phyloP scores from a whole-genome alignment of 2,888 invertebrate genomes.

The Argynnis bischoffii region DNA sequence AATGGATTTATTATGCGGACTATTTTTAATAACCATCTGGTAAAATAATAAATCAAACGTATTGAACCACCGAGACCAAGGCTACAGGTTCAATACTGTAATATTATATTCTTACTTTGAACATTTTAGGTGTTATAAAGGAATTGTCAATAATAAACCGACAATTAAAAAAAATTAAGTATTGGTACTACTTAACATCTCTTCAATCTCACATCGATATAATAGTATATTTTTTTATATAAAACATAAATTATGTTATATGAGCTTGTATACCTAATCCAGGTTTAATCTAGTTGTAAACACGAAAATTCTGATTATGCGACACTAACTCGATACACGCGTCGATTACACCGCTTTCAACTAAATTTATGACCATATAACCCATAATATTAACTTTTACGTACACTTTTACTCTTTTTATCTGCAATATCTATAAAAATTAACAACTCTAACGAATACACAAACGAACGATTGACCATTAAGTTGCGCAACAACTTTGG shows the following conservation, averaged over 20 bases:
- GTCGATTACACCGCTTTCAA: slow-evolving; percentile 15
- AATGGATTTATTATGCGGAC: background rate
- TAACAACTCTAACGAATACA: background rate
- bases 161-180: too few species aligned
- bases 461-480: background rate
- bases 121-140: too few species aligned
- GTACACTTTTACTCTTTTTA: background rate
- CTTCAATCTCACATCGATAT: background rate
- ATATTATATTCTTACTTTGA: too few species aligned
- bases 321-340: background rate
- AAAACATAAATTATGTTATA: background rate
- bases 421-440: slow-evolving; percentile 1
- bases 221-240: background rate
- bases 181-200: too few species aligned
- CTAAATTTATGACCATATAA: background rate
- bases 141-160: too few species aligned
- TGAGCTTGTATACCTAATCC: background rate
- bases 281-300: slow-evolving; percentile 12
- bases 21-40: background rate
- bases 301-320: slow-evolving; percentile 21
- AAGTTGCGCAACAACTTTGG: background rate
- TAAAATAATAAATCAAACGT: too few species aligned
- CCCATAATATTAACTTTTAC: too few species aligned
- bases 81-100: too few species aligned
- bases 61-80: too few species aligned